phyloP scores from a whole-genome alignment of 2,113 vertebrate genomes.

The Cephalopterus ornatus region DNA sequence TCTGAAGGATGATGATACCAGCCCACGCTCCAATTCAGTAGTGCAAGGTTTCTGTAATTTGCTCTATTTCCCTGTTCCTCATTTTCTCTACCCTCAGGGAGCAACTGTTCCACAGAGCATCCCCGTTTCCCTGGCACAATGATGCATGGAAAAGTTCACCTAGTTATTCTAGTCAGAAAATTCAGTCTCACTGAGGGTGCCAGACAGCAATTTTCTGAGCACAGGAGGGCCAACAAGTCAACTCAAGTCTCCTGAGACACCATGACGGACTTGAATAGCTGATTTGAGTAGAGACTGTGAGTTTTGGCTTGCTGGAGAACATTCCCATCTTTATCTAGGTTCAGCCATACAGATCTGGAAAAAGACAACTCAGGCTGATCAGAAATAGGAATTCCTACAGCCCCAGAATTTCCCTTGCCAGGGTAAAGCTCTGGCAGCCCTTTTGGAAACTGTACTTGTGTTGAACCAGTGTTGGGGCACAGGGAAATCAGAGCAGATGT shows the following conservation, averaged over 20 bases:
- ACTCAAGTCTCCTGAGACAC: background rate
- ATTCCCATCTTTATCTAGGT: background rate
- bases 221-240: background rate
- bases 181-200: background rate
- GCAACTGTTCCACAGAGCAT: background rate
- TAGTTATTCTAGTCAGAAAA: background rate
- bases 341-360: background rate
- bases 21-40: background rate
- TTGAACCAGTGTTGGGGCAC: background rate
- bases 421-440: background rate
- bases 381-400: background rate
- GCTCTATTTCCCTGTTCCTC: background rate
- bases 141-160: background rate
- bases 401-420: background rate
- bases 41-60: background rate
- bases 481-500: background rate
- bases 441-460: background rate
- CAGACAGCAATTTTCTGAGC: background rate
- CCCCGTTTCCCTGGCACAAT: conserved; percentile 3
- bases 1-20: background rate
- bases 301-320: background rate
- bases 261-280: background rate
- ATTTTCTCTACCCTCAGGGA: background rate
- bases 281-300: background rate
- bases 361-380: background rate